Evolutionary conservation across 2,113 vertebrate genomes (phyloP), one percentile per base, ranked within the genome.

Genomic region (Prunella himalayana): DNA sequence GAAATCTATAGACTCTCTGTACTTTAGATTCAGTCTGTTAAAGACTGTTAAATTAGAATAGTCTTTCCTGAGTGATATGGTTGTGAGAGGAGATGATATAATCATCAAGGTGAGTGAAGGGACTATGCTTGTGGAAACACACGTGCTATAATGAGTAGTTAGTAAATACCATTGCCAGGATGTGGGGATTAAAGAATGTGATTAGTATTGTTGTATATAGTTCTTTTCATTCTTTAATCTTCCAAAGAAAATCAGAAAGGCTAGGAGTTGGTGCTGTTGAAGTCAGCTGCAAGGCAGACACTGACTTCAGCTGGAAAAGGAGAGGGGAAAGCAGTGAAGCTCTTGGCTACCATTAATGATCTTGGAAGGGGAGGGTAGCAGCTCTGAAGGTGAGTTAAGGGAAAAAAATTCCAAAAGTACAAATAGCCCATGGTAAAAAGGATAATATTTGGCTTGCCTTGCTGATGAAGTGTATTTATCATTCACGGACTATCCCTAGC

Each of bases 401-500:
- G 10, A 73, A 65, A 77, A 87, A 75, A 65, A 35, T 10, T 73
- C 64, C 56, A 47, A 15, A 31, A 77, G 50, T 70, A 77, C 82
- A 86, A 96, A 88, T 68, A 90, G 31, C 57, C 44, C 10, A 14
- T 17, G 41, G 60, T 77, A 51, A 78, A 78, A 88, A 76, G 44
- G 51, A 72, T 73, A 88, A 56, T 84, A 95, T 91, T 84, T 94
- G 86, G n/a, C 72, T 94, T 94, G 82, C 56, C 79, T 92, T 77
- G 54, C 85, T 68, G 51, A 37, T 91, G 35, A 93, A 90, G 60
- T 81, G 15, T 53, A 51, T 64, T 94, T 80, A 66, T 81, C 10
- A 60, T 92, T 91, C 27, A 33, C 53, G 75, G 61, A 88, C 60
- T 86, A 88, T 45, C 31, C 49, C 60, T 76, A 82, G 81, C 44